A percentile compares a stretch with the other conserved stretches of the same genome.
Conservation (phyloP, 2,113 vertebrate species). For the Colossoma macropomum region DNA sequence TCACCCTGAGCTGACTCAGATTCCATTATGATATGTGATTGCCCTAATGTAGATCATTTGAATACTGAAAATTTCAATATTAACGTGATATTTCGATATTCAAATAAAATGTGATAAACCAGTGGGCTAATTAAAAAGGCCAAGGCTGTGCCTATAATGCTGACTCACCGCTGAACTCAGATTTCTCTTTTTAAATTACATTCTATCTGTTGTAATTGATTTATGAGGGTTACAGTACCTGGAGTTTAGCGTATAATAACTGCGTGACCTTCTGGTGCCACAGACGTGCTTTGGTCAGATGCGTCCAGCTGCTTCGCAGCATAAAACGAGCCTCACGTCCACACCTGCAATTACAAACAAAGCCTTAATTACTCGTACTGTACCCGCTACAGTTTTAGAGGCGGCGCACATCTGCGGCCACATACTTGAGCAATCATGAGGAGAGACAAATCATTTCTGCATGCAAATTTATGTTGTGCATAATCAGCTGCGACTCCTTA, state of each 20-base stretch:
- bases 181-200: not conserved
- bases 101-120: not conserved
- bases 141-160: not conserved
- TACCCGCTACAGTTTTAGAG: not conserved
- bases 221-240: not conserved
- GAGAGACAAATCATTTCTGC: constrained; percentile 28
- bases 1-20: not conserved
- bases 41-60: not conserved
- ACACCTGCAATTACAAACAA: constrained; percentile 31
- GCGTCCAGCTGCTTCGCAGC: not conserved
- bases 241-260: not conserved
- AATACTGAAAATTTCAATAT: not conserved
- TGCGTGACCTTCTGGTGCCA: not conserved
- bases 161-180: not conserved
- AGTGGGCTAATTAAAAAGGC: not conserved
- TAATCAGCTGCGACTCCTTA: constrained; percentile 25
- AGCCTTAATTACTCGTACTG: constrained; percentile 28
- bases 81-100: not conserved
- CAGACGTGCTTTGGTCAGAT: not conserved
- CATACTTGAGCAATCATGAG: constrained; percentile 36
- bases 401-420: constrained; percentile 11
- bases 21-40: constrained; percentile 21
- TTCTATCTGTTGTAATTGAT: not conserved
- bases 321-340: not conserved
- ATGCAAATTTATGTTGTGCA: constrained; percentile 40